These are phyloP conservation scores for Campaea margaritaria DNA, from an alignment of 2,888 invertebrate species.

Conservation along the genomic window DNA sequence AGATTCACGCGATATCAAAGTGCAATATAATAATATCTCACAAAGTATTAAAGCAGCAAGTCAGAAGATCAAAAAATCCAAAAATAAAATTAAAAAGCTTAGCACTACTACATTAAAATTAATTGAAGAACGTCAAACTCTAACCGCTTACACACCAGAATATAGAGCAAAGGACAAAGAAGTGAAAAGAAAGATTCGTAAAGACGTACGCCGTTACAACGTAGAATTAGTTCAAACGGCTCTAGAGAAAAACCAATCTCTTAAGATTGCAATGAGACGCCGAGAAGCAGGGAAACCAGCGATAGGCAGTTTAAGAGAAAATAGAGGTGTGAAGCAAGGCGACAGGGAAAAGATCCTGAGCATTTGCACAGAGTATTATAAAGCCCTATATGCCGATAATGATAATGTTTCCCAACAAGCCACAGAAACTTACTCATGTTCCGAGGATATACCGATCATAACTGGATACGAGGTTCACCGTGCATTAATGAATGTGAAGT, in stretches of 20 bases:
- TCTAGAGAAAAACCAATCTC: not conserved
- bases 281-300: not conserved
- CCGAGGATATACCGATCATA: not conserved
- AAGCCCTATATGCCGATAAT: not conserved
- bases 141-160: not conserved
- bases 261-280: not conserved
- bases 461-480: constrained; percentile 6
- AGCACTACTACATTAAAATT: not conserved
- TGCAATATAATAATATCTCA: not conserved
- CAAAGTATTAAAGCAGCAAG: not conserved
- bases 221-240: not conserved
- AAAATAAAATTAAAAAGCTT: not conserved
- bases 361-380: constrained; percentile 18
- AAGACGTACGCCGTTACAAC: not conserved
- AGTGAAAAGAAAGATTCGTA: constrained; percentile 1
- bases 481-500: not conserved
- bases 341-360: constrained; percentile 5
- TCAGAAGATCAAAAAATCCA: not conserved
- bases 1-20: not conserved
- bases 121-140: not conserved
- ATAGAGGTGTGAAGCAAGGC: not conserved
- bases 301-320: not conserved
- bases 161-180: not conserved
- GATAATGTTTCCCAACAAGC: not conserved
- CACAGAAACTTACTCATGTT: not conserved